A percentile compares a stretch with the other conserved stretches of the same genome.
Evolutionary conservation across 2,113 vertebrate genomes (phyloP).

Genomic region (Solenodon paradoxus): DNA sequence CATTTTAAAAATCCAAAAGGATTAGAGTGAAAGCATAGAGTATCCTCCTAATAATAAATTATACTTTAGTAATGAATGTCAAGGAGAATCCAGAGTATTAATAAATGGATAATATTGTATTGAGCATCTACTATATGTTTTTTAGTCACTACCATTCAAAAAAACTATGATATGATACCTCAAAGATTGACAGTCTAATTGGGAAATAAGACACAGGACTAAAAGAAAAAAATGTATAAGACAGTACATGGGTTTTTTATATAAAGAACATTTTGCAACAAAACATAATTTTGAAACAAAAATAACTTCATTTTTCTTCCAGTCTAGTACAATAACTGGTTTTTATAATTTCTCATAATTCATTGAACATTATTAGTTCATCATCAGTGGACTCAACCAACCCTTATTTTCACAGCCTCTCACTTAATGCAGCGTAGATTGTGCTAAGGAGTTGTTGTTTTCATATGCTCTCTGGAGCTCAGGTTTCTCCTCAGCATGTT

Average conservation of each 20-base stretch:
- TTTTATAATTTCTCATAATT: not conserved
- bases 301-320: not conserved
- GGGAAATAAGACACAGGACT: not conserved
- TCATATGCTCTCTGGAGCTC: not conserved
- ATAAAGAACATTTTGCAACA: not conserved
- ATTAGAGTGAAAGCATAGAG: not conserved
- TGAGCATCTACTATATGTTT: not conserved
- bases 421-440: not conserved
- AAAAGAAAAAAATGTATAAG: not conserved
- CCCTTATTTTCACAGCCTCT: not conserved
- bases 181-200: not conserved
- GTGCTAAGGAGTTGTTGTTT: not conserved
- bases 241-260: not conserved
- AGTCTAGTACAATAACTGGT: not conserved
- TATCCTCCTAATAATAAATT: not conserved
- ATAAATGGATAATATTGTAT: not conserved
- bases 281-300: slow-evolving; percentile 38
- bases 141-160: not conserved
- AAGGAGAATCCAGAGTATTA: slow-evolving; percentile 16
- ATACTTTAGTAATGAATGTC: slow-evolving; percentile 4
- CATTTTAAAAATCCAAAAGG: not conserved
- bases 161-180: not conserved
- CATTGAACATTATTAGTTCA: not conserved
- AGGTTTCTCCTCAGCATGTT: not conserved
- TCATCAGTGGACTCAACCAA: not conserved